Percentiles rank a stretch among this genome's conserved stretches.
These are phyloP conservation scores for Perizoma flavofasciatum DNA, from an alignment of 2,888 invertebrate species.

Conservation along the genomic window DNA sequence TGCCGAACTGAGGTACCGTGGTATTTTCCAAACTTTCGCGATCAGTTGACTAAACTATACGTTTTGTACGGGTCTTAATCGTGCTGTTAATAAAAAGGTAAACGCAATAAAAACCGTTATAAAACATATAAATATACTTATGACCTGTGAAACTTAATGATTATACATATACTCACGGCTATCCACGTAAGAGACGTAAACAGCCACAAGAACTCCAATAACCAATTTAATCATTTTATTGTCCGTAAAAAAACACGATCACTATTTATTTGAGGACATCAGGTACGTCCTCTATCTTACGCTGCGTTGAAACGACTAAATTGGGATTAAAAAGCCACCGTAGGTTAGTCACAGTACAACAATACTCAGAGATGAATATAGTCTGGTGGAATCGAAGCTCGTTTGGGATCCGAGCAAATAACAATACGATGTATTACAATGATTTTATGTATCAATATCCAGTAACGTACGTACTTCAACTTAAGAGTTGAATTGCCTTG, in stretches of 20 bases:
- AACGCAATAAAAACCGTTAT: too few species aligned
- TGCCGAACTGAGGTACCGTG: too few species aligned
- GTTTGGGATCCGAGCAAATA: neutral
- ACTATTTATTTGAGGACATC: neutral
- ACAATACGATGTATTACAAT: neutral
- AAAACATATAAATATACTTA: too few species aligned
- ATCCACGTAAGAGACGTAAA: slow-evolving; percentile 50
- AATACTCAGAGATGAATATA: neutral
- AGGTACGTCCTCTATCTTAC: neutral
- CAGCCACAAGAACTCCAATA: slow-evolving; percentile 10
- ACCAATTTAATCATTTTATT: slow-evolving; percentile 9
- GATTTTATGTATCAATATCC: neutral
- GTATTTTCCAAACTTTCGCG: too few species aligned
- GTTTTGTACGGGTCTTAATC: too few species aligned
- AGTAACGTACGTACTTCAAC: too few species aligned
- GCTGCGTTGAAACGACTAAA: neutral
- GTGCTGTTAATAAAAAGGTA: too few species aligned
- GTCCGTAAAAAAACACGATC: neutral
- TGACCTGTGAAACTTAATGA: too few species aligned
- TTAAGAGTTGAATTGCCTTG: too few species aligned
- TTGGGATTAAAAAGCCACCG: neutral
- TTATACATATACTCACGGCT: slow-evolving; percentile 47
- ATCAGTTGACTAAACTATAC: too few species aligned
- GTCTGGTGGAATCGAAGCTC: neutral
- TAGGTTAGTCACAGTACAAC: too few species aligned